Percentiles rank a stretch among this genome's conserved stretches.
phyloP scores from a whole-genome alignment of 1,140 invertebrate species.

The Spodoptera litura region DNA sequence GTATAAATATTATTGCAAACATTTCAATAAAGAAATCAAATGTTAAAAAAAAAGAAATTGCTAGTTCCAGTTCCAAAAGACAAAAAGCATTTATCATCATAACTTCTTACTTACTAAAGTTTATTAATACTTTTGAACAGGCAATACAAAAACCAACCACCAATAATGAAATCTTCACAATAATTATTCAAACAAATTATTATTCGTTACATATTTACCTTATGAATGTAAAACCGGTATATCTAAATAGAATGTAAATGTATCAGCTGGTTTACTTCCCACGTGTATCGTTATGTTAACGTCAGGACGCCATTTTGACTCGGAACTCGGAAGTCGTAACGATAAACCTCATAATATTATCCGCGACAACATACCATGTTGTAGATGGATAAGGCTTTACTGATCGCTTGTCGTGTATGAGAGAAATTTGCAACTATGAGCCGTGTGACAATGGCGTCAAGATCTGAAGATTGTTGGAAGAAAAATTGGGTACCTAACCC shows the following conservation, averaged over 20 bases:
- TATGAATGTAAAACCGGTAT: background rate
- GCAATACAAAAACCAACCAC: too few relatives aligned
- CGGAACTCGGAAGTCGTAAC: conserved; percentile 10
- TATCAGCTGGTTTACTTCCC: conserved; percentile 30
- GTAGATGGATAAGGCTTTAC: background rate
- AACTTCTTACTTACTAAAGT: too few relatives aligned
- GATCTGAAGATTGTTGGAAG: too few relatives aligned
- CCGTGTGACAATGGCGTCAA: too few relatives aligned
- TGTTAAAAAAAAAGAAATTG: too few relatives aligned
- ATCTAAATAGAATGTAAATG: conserved; percentile 16
- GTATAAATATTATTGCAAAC: too few relatives aligned
- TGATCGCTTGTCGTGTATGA: background rate
- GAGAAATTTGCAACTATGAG: background rate
- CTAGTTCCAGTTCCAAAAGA: too few relatives aligned
- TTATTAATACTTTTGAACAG: too few relatives aligned
- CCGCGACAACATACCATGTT: background rate
- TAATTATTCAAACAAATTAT: background rate
- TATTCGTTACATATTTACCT: conserved; percentile 12
- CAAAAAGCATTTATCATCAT: too few relatives aligned
- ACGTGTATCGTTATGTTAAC: conserved; percentile 31
- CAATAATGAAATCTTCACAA: too few relatives aligned
- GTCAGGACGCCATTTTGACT: conserved; percentile 22
- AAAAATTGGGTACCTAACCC: too few relatives aligned
- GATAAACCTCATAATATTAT: conserved; percentile 24
- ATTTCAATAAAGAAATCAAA: too few relatives aligned